phyloP scores from a whole-genome alignment of 1,140 invertebrate genomes.

The Lamellibrachia luymesi region DNA sequence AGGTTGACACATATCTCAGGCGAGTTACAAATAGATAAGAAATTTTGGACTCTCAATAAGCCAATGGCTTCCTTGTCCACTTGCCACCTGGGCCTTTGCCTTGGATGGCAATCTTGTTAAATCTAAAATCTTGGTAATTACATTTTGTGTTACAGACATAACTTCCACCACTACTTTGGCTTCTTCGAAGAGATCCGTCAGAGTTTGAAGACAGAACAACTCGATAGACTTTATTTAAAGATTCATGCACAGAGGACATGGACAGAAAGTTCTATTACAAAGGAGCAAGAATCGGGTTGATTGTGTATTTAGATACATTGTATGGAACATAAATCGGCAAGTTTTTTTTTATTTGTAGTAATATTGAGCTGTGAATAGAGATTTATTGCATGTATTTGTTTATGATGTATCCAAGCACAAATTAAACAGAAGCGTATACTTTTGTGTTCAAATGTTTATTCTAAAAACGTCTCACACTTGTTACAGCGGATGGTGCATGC shows the following conservation, averaged over 20 bases:
- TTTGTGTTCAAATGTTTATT: background rate
- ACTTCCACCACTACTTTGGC: constrained; percentile 17
- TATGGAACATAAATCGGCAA: background rate
- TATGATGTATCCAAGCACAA: background rate
- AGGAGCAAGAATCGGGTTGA: background rate
- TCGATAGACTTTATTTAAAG: background rate
- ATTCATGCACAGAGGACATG: background rate
- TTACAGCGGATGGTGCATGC: background rate
- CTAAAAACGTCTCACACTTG: background rate
- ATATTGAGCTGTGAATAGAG: background rate
- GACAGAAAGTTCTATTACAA: background rate
- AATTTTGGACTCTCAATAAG: too few species aligned
- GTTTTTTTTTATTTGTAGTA: background rate
- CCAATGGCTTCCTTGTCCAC: too few species aligned
- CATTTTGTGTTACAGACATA: constrained; percentile 11
- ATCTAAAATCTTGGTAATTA: background rate
- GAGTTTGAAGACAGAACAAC: background rate
- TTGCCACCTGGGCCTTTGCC: too few species aligned
- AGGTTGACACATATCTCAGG: too few species aligned
- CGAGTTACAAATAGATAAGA: too few species aligned
- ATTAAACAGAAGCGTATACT: background rate
- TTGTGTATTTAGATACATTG: background rate
- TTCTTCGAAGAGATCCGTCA: constrained; percentile 5
- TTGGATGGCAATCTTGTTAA: too few species aligned
- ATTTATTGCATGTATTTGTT: background rate